Base-by-base conservation (phyloP, 2,888 invertebrate species). In the Zygogramma bicolorata region DNA sequence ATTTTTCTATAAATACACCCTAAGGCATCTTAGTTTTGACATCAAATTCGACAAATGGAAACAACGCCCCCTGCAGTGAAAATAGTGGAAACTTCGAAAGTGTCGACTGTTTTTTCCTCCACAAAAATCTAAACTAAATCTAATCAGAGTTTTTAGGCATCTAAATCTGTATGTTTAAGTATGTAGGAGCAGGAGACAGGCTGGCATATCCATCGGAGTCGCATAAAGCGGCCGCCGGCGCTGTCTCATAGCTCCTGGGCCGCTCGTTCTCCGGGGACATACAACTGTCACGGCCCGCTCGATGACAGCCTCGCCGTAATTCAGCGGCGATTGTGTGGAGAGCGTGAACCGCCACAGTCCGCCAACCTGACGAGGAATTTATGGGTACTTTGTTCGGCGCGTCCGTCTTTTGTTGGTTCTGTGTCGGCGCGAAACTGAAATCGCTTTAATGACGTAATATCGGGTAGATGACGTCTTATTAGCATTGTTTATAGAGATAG, bases 221-320 rank as follows among this genome's bases (percentile, higher is more conserved):
- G 81, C 81, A 81, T 81, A 81, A 81, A 82, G 76, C 79, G 79
- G 75, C 77, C 76, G 75, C 67, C n/a, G n/a, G n/a, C 68, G 75
- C 75, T 81, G 81, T 81, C 81, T 80, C 81, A 73, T 81, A 80
- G 78, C 81, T 81, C 76, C 79, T 77, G 77, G 77, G 68, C 73
- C 65, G 60, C 70, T 61, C 65, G 58, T 70, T 46, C 71, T 68
- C 49, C 67, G 59, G 46, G 76, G 79, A 81, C 79, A 81, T 82
- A 81, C 80, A 81, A 81, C 79, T 82, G 81, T 81, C 82, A 81
- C 75, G 74, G 65, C 60, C 72, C 75, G 74, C 78, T 74, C 42
- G 78, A 74, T 81, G 82, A 81, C 82, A 81, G 80, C 72, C 77
- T 53, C 57, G 31, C 69, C 58, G 46, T 69, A 66, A 46, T 59